Percentiles rank a stretch among this genome's conserved stretches.
phyloP scores from a whole-genome alignment of 2,888 invertebrate genomes.

The Xestia rhomboidea region DNA sequence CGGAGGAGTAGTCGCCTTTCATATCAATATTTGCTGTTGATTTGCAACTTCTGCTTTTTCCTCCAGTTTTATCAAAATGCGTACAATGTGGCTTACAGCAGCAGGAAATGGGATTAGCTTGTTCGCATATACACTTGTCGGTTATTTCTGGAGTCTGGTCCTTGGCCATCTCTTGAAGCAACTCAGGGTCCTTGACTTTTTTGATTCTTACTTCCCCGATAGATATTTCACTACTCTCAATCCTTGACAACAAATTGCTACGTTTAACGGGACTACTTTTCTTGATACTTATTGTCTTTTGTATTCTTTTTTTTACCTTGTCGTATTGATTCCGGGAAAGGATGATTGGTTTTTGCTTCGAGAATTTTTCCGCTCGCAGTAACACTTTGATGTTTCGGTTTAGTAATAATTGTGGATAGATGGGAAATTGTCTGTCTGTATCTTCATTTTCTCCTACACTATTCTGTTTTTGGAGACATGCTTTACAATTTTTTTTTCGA shows the following conservation, averaged over 20 bases:
- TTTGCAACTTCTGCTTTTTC: background rate
- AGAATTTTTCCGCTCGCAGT: conserved; percentile 76
- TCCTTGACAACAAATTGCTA: conserved; percentile 20
- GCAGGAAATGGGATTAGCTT: conserved; percentile 57
- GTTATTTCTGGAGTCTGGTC: background rate
- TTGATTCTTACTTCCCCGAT: conserved; percentile 73
- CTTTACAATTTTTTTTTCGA: conserved; percentile 1
- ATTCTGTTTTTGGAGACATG: background rate
- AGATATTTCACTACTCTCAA: conserved; percentile 65
- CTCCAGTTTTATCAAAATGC: background rate
- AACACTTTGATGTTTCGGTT: conserved; percentile 79
- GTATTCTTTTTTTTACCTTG: conserved; percentile 80
- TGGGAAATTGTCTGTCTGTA: conserved; percentile 43
- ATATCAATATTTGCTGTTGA: background rate
- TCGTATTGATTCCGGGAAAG: conserved; percentile 81
- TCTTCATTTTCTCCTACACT: background rate
- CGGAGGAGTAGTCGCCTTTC: background rate
- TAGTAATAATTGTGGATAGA: conserved; percentile 71
- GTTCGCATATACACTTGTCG: conserved; percentile 33
- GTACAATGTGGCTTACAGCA: conserved; percentile 9
- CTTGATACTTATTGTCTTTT: conserved; percentile 67
- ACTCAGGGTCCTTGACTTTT: conserved; percentile 34
- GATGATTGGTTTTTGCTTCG: conserved; percentile 78
- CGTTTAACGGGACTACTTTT: conserved; percentile 54
- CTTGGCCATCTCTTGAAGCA: conserved; percentile 27